A percentile compares a stretch with the other conserved stretches of the same genome.
phyloP scores from a whole-genome alignment of 2,113 vertebrate genomes.

The Dolichallabes microphthalmus region DNA sequence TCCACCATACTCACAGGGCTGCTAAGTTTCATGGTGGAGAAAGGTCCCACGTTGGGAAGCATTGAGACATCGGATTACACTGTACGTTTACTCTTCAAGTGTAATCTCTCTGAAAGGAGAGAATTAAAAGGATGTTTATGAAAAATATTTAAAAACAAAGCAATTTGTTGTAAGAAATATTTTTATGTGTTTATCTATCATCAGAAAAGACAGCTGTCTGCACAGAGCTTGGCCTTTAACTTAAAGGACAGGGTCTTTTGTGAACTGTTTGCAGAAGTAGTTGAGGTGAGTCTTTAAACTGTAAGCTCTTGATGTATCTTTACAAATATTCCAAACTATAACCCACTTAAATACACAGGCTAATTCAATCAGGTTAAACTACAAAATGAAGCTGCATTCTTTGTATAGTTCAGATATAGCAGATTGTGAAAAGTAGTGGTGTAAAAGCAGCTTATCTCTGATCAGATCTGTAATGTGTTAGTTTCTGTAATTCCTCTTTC shows the following conservation, averaged over 20 bases:
- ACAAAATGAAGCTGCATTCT: too few species aligned
- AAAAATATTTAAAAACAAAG: neutral
- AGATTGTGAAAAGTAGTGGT: too few species aligned
- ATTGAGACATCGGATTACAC: conserved; percentile 96
- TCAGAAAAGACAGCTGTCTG: conserved; percentile 93
- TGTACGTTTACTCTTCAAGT: conserved; percentile 67
- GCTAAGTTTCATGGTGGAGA: conserved; percentile 99
- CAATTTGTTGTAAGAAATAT: neutral
- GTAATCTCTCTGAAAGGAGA: neutral
- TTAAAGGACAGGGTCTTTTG: conserved; percentile 97
- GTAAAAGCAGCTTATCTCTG: too few species aligned
- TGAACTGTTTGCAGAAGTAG: conserved; percentile 95
- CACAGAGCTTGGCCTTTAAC: conserved; percentile 92
- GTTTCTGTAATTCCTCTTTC: too few species aligned
- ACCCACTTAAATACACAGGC: too few species aligned
- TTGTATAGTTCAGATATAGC: too few species aligned
- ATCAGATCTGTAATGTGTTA: too few species aligned
- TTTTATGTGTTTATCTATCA: conserved; percentile 8
- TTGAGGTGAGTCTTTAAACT: conserved; percentile 78
- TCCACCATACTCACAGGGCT: conserved; percentile 96
- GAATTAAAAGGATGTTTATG: neutral
- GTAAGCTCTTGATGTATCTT: neutral
- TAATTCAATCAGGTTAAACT: too few species aligned
- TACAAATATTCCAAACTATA: too few species aligned
- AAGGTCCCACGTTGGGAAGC: conserved; percentile 93